Conservation (phyloP, 2,113 vertebrate species). For the Gulo gulo region DNA sequence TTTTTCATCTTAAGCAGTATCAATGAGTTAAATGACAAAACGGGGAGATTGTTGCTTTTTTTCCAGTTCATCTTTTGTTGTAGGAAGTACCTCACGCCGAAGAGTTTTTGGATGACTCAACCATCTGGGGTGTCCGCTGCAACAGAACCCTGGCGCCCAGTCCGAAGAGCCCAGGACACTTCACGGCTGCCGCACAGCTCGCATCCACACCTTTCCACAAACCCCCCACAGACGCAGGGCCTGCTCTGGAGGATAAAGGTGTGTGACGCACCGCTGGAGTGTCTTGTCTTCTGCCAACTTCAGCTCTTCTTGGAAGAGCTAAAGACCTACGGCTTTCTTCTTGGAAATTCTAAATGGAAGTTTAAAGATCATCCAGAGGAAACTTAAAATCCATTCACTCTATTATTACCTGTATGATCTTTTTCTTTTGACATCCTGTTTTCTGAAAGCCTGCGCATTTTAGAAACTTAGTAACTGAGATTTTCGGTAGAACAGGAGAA, state of each 20-base stretch:
- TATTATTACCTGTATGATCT: neutral
- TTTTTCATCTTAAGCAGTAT: neutral
- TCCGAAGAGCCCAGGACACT: slow-evolving; percentile 90
- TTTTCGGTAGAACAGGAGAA: neutral
- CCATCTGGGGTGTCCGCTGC: slow-evolving; percentile 86
- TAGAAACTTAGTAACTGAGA: neutral
- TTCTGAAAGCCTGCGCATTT: slow-evolving; percentile 1
- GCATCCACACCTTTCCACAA: slow-evolving; percentile 90
- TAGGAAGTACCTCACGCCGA: slow-evolving; percentile 81
- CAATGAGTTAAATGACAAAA: neutral
- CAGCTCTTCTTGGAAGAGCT: neutral
- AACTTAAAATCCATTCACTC: neutral
- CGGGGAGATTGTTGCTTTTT: neutral
- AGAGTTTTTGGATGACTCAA: slow-evolving; percentile 88
- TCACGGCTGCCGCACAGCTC: slow-evolving; percentile 85
- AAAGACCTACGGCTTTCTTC: neutral
- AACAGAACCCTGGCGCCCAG: slow-evolving; percentile 86
- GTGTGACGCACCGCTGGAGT: neutral
- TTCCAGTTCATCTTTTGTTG: neutral
- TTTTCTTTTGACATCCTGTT: neutral
- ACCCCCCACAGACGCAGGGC: slow-evolving; percentile 21
- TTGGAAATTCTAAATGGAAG: neutral
- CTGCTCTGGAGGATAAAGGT: slow-evolving; percentile 83
- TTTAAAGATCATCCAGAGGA: neutral
- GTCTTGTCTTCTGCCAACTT: neutral